Base-by-base conservation (phyloP, 2,888 invertebrate species). In the Microctonus brassicae region DNA sequence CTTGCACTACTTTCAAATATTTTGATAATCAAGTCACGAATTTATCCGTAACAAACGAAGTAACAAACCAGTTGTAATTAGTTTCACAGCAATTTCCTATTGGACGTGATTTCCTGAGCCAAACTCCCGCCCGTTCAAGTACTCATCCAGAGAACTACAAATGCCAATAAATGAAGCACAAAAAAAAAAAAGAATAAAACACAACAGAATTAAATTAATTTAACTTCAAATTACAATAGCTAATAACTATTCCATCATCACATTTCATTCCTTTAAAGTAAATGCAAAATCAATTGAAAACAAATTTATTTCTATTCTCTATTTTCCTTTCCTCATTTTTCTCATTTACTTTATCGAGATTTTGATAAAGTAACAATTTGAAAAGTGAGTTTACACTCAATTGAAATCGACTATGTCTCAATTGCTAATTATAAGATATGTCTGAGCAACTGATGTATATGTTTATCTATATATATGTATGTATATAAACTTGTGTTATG, bases 1-100 rank as follows among this genome's bases (percentile, higher is more conserved):
- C 34, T 65, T 29, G n/a, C 34, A 20, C 11, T 34, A 17, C 20
- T 39, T 52, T 24, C n/a, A 13, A 22, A 24, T 47, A 57, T 39
- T 72, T 72, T 67, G 62, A 72, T 72, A 72, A 62, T 63, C 72
- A 33, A 72, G 72, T 72, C 72, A 72, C 72, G 72, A 72, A 72
- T 63, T 47, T 42, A 67, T 36, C 55, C 72, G 47, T 67, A 72
- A 70, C 70, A 75, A 74, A 73, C 70, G 74, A 69, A 73, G 75
- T 76, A 76, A 75, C 70, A n/a, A 73, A 72, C 72, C 73, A 63
- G 72, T 71, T 69, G 76, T 77, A 77, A 77, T 77, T 77, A 77
- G 71, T 76, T 74, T 76, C 73, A 69, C 73, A 67, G 64, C 61
- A 77, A 77, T 75, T 75, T 73, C 67, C 57, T 13, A 68, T 72